These are phyloP conservation scores for Gallirallus australis DNA, from an alignment of 2,797 vertebrate genomes.

Conservation along the genomic window DNA sequence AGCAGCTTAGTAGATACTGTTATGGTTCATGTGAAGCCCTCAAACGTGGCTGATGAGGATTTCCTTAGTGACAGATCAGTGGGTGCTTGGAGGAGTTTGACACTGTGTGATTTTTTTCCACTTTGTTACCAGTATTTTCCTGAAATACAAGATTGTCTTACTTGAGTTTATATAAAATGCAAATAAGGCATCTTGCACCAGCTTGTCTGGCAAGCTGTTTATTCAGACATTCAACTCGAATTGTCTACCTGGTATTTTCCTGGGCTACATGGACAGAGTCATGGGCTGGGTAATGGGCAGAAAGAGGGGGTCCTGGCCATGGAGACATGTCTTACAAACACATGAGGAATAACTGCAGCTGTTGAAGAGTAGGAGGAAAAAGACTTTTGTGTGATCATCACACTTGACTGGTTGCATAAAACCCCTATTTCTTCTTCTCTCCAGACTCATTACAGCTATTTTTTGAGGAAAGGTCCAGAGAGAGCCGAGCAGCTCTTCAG, in stretches of 20 bases:
- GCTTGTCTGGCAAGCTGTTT: not conserved
- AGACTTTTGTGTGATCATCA: not conserved
- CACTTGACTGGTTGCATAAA: not conserved
- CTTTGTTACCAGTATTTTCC: not conserved
- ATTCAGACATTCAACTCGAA: not conserved
- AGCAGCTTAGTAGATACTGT: conserved; percentile 25
- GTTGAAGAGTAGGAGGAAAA: not conserved
- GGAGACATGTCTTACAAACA: not conserved
- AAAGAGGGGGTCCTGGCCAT: not conserved
- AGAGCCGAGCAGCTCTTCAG: not conserved
- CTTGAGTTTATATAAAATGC: not conserved
- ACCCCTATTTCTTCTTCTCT: not conserved
- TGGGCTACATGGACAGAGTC: not conserved
- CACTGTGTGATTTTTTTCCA: not conserved
- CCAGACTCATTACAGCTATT: not conserved
- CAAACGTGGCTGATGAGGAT: conserved; percentile 20
- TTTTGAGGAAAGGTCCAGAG: not conserved
- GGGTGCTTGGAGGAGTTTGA: not conserved
- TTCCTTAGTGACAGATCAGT: conserved; percentile 45
- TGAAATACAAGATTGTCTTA: not conserved
- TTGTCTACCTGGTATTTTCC: not conserved
- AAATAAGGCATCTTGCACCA: not conserved
- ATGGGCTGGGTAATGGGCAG: not conserved
- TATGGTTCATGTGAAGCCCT: conserved; percentile 44
- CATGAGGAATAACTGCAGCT: not conserved